These are phyloP conservation scores for Sciurus niger DNA, from an alignment of 2,113 vertebrate genomes.

Conservation along the genomic window DNA sequence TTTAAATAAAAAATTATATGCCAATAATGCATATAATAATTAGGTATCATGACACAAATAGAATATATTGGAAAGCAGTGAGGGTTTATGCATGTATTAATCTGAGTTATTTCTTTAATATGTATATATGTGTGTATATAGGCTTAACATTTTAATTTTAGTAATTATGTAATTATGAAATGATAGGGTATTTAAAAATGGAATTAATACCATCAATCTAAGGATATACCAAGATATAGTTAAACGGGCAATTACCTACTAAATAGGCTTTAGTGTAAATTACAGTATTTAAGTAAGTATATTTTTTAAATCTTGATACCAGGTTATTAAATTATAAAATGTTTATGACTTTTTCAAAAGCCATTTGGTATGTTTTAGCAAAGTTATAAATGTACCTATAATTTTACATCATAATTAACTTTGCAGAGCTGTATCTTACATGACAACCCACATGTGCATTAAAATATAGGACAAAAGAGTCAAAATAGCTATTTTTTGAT, in stretches of 20 bases:
- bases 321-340: background rate
- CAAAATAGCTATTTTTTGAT: background rate
- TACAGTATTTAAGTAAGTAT: background rate
- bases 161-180: constrained; percentile 40
- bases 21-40: background rate
- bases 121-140: background rate
- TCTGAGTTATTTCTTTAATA: background rate
- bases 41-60: background rate
- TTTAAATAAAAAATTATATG: constrained; percentile 32
- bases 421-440: background rate
- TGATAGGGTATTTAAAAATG: background rate
- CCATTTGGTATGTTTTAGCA: background rate
- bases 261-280: background rate
- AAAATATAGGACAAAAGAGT: background rate
- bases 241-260: background rate
- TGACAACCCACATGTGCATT: background rate
- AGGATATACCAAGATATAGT: background rate
- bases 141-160: background rate
- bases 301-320: background rate
- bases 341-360: background rate
- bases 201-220: constrained; percentile 9
- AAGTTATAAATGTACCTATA: background rate
- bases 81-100: background rate
- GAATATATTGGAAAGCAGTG: background rate
- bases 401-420: background rate